These are phyloP conservation scores for Tillus elongatus DNA, from an alignment of 2,888 invertebrate genomes.

Conservation along the genomic window DNA sequence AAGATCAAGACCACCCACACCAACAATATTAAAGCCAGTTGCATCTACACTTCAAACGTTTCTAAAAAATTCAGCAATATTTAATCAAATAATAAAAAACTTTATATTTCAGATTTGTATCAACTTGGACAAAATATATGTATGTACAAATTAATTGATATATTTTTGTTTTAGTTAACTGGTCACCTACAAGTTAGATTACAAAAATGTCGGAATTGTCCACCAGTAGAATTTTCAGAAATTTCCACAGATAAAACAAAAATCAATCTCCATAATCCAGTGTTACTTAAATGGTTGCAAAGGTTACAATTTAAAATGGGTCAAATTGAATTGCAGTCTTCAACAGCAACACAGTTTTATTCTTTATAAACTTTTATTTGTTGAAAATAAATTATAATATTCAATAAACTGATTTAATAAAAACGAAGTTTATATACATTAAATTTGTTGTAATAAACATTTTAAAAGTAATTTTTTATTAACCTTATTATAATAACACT, in stretches of 20 bases:
- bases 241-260: constrained; percentile 36
- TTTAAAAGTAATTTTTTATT: no score
- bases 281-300: constrained; percentile 75
- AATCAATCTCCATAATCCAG: constrained; percentile 44
- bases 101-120: no score
- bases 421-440: no score
- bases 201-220: constrained; percentile 79
- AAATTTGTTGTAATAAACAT: no score
- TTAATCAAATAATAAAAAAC: no score
- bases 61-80: no score
- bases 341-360: constrained; percentile 85
- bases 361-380: constrained; percentile 46
- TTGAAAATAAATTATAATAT: constrained; percentile 9
- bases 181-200: constrained; percentile 80
- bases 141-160: constrained; percentile 5
- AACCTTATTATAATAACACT: no score
- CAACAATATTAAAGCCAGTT: no score
- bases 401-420: no score
- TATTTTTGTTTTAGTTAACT: constrained; percentile 58
- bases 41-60: no score
- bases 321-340: constrained; percentile 89
- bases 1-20: no score
- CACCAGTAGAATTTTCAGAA: constrained; percentile 46
- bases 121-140: no score
- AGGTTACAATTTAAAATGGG: constrained; percentile 96